These are phyloP conservation scores for Girardinichthys multiradiatus DNA, from an alignment of 2,113 vertebrate genomes.

Conservation along the genomic window DNA sequence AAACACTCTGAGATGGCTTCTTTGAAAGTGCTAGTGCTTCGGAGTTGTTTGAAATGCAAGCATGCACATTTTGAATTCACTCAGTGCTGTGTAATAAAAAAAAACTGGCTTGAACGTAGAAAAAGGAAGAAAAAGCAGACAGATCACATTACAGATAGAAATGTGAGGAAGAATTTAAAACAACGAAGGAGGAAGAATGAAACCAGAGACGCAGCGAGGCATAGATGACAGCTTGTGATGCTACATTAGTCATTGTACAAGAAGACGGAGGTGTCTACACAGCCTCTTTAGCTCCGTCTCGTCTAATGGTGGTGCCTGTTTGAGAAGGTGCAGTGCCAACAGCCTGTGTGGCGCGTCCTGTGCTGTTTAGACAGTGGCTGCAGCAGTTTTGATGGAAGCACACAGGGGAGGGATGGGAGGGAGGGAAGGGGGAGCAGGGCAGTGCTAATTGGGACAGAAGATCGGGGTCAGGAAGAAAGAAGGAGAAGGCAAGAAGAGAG, in stretches of 20 bases:
- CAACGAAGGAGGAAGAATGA: constrained; percentile 48
- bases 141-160: constrained; percentile 63
- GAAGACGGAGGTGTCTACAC: constrained; percentile 67
- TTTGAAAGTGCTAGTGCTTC: constrained; percentile 53
- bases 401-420: constrained; percentile 27
- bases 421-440: constrained; percentile 34
- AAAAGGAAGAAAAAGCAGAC: constrained; percentile 34
- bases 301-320: constrained; percentile 57
- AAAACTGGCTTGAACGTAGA: constrained; percentile 33
- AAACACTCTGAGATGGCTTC: constrained; percentile 53
- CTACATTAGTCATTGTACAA: constrained; percentile 70
- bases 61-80: constrained; percentile 48
- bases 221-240: constrained; percentile 74
- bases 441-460: constrained; percentile 80
- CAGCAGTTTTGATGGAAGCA: constrained; percentile 64
- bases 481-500: constrained; percentile 56
- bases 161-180: constrained; percentile 52
- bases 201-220: constrained; percentile 58
- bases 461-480: constrained; percentile 73
- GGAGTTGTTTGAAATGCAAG: constrained; percentile 57
- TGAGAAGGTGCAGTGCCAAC: constrained; percentile 38
- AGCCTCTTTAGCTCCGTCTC: constrained; percentile 72
- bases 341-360: constrained; percentile 41
- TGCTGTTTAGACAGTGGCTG: constrained; percentile 65
- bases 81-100: constrained; percentile 41